These are phyloP conservation scores for Aspidoscelis tigris DNA, from an alignment of 2,113 vertebrate genomes.

Conservation along the genomic window DNA sequence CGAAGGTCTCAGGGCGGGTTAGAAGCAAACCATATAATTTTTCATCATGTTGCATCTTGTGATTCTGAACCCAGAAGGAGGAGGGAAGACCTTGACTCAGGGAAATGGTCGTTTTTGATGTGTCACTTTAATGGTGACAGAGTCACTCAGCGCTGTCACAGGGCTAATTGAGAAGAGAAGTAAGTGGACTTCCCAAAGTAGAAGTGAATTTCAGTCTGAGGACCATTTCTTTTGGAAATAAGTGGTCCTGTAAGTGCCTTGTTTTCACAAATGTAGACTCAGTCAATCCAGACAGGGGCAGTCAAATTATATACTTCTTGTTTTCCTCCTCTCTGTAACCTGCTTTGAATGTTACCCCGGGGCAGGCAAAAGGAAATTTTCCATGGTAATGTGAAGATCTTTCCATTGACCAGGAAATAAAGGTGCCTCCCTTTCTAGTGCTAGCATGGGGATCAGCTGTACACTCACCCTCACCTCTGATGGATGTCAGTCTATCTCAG, in stretches of 20 bases:
- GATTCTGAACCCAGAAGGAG: not conserved
- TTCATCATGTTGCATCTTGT: not conserved
- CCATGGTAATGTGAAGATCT: no score
- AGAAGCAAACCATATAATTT: no score
- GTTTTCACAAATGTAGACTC: not conserved
- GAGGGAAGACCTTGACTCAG: not conserved
- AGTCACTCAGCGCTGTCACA: not conserved
- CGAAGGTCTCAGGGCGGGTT: no score
- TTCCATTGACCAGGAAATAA: no score
- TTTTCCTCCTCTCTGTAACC: no score
- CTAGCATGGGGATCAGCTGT: no score
- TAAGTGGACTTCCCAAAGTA: not conserved
- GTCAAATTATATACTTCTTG: not conserved
- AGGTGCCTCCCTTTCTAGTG: no score
- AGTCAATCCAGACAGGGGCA: constrained; percentile 18
- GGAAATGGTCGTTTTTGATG: not conserved
- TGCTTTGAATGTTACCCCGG: no score
- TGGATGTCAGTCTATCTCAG: no score
- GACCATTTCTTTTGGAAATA: not conserved
- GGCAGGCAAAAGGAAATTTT: no score
- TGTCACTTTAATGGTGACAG: no score
- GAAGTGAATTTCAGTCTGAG: not conserved
- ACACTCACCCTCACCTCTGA: no score
- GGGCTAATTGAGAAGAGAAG: not conserved
- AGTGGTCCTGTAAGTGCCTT: not conserved